phyloP scores from a whole-genome alignment of 2,113 vertebrate genomes.

The Leptocoma aspasia region DNA sequence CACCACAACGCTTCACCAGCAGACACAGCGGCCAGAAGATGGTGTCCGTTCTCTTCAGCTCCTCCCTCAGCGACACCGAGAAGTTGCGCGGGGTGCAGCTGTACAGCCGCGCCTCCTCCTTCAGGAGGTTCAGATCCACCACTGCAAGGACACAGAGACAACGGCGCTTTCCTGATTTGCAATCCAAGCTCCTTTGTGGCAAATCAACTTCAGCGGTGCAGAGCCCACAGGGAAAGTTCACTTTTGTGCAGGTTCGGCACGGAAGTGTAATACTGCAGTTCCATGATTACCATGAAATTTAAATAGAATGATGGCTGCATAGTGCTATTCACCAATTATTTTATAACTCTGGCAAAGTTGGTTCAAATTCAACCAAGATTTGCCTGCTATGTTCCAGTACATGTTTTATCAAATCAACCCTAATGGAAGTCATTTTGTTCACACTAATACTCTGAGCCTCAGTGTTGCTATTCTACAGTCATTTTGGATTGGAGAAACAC shows the following conservation, averaged over 20 bases:
- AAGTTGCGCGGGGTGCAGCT: constrained; percentile 97
- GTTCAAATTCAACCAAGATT: neutral
- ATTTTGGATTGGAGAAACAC: neutral
- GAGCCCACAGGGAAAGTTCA: neutral
- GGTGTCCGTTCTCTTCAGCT: constrained; percentile 90
- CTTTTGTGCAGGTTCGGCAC: neutral
- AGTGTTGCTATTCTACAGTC: neutral
- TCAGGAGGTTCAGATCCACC: constrained; percentile 89
- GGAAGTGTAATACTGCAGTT: neutral
- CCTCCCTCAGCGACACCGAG: constrained; percentile 91
- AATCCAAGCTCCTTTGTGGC: neutral
- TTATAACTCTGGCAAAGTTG: neutral
- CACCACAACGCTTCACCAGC: constrained; percentile 94
- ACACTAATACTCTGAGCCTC: neutral
- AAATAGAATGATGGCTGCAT: rapidly evolving
- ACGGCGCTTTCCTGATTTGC: rapidly evolving
- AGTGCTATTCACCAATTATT: neutral
- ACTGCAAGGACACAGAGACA: constrained; percentile 64
- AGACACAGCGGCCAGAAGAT: constrained; percentile 98
- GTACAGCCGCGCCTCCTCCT: constrained; percentile 90
- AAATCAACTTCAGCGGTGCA: neutral
- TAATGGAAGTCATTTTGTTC: neutral
- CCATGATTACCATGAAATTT: neutral
- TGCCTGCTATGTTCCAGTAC: neutral
- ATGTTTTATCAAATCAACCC: neutral